Evolutionary conservation across 37 sponge, comb jelly and placozoan species (phyloP), one percentile per base, ranked within the genome.

Genomic region (Beroe forskalii): DNA sequence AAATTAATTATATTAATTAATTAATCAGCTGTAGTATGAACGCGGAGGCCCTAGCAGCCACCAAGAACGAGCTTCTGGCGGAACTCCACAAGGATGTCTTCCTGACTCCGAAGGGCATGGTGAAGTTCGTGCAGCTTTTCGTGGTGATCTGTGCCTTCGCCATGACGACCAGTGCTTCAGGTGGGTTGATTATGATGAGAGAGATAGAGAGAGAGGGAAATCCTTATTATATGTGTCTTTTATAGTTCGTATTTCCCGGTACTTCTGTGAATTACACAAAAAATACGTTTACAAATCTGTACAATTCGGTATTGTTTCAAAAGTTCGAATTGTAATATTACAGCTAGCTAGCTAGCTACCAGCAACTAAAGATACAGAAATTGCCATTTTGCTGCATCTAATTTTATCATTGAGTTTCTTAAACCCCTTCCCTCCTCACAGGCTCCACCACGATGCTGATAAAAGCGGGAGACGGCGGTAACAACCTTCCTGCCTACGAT

Each of bases 61-160:
- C 86, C n/a, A 80, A 80, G 86, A 80, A 80, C 55, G 86, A 80
- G 86, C 28, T 80, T 8, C 48, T 80, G 25, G 44, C 86, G 25
- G 86, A 80, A 25, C 86, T 80, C 30, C 86, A 80, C 86, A 80
- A 80, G 40, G 86, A 80, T 44, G 86, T 80, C 44, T 80, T 80
- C 27, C 86, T 80, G 0, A 41, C 44, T 23, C 86, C 86, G 48
- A 80, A 80, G 22, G 86, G 86, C 0, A 80, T 80, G 86, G 35
- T 80, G 1, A 80, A 80, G 55, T 80, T 80, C 28, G 86, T 80
- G 1, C 86, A 80, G 86, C 35, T 80, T 43, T 80, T 80, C 27
- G 55, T 80, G 27, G 86, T 80, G 25, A 80, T 80, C 43, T 80
- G 86, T 37, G 55, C 86, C 19, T 80, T 80, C 22, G 86, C 86